These are phyloP conservation scores for Drosophila pegasa DNA, from an alignment of 2,888 invertebrate genomes.

Conservation along the genomic window DNA sequence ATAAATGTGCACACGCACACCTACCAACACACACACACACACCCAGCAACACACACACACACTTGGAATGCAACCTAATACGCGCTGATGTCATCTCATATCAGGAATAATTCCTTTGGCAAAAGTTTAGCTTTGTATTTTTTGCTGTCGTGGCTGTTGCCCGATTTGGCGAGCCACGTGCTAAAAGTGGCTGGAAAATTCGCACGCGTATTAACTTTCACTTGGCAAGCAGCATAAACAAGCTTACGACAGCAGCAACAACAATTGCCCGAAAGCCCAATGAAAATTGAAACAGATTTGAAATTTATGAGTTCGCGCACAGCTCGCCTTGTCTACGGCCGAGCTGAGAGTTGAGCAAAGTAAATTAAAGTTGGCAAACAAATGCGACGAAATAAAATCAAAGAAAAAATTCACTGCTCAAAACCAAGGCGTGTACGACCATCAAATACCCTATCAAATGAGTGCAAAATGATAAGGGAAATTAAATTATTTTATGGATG, in stretches of 20 bases:
- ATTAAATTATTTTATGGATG: no score
- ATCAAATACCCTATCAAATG: slow-evolving; percentile 24
- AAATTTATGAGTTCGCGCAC: slow-evolving; percentile 65
- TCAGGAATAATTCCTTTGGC: slow-evolving; percentile 70
- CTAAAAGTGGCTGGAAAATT: slow-evolving; percentile 57
- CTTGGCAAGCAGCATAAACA: slow-evolving; percentile 65
- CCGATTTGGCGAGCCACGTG: slow-evolving; percentile 24
- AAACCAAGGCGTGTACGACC: background rate
- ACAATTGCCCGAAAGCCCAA: slow-evolving; percentile 35
- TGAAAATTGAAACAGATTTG: slow-evolving; percentile 73
- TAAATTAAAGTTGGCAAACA: slow-evolving; percentile 68
- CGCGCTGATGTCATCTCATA: slow-evolving; percentile 70
- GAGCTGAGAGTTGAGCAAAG: slow-evolving; percentile 46
- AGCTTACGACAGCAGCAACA: slow-evolving; percentile 57
- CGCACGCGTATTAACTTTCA: slow-evolving; percentile 77
- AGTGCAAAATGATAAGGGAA: background rate
- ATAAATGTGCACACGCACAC: slow-evolving; percentile 15
- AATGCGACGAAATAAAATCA: slow-evolving; percentile 47
- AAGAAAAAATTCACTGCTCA: slow-evolving; percentile 8
- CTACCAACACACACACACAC: background rate
- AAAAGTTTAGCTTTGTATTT: slow-evolving; percentile 61
- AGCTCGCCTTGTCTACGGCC: slow-evolving; percentile 27
- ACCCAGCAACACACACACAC: slow-evolving; percentile 9
- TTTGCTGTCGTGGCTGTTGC: slow-evolving; percentile 20
- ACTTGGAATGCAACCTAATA: slow-evolving; percentile 55